phyloP scores from a whole-genome alignment of 2,797 vertebrate genomes.

The Anas bahamensis region DNA sequence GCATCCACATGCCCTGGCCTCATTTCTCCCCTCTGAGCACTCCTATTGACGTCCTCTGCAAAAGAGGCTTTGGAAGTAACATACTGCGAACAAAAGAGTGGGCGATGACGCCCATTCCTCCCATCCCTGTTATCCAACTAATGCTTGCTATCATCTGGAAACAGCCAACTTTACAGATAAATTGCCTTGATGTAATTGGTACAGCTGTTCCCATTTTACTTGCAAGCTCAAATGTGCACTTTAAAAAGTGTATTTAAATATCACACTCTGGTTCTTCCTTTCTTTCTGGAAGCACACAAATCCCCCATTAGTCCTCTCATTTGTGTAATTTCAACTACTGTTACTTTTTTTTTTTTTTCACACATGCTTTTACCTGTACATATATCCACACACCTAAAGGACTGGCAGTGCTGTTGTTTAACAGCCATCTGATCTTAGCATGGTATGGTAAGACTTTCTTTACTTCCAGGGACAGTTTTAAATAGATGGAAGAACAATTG shows the following conservation, averaged over 20 bases:
- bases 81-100: neutral
- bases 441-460: neutral
- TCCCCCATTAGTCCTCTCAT: neutral
- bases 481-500: neutral
- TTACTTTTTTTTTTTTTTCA: neutral
- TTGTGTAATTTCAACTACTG: neutral
- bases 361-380: neutral
- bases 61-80: neutral
- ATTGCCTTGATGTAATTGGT: neutral
- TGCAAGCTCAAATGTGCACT: neutral
- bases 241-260: slow-evolving; percentile 35
- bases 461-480: neutral
- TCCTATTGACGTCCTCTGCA: accelerated
- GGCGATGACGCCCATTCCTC: neutral
- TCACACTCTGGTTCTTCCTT: neutral
- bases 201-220: slow-evolving; percentile 23
- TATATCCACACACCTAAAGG: neutral
- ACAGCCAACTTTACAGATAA: neutral
- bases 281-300: neutral
- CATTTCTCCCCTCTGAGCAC: neutral
- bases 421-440: neutral
- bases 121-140: neutral
- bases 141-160: neutral
- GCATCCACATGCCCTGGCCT: neutral
- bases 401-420: neutral